Evolutionary conservation across 2,797 vertebrate genomes (phyloP), one percentile per base, ranked within the genome.

Genomic region (Linurgus olivaceus): DNA sequence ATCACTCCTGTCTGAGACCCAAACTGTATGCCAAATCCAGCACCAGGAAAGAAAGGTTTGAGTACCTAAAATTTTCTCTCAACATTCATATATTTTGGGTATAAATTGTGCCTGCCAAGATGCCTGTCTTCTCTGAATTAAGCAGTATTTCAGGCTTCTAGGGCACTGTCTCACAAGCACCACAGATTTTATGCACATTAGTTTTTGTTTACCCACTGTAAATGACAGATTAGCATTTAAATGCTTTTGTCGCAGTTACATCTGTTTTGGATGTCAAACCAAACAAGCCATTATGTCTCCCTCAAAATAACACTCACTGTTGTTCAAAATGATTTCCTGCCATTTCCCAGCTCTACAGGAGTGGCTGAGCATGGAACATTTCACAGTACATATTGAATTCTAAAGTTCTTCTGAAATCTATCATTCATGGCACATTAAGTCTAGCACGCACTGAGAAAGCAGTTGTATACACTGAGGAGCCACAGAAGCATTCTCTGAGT

Each of bases 201-300:
- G 92, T 80, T 92, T 94, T 97, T 96, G 93, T 97, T 97, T 95
- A 95, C 94, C 66, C 35, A 3, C 74, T 93, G 82, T 84, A 96
- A 97, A 95, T 96, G 93, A 93, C 94, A 96, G 96, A 94, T 96
- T 91, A 96, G 87, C 93, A 96, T 96, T 95, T 93, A 94, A 96
- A 96, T 90, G 91, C 88, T 88, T 96, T 95, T 90, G 76, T 93
- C 12, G 12, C 38, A 70, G 67, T 90, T 96, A 72, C 90, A 91
- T 95, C 93, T 95, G 77, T 88, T 96, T 94, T 71, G 54, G 71
- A 94, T 96, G 95, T 95, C 93, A 96, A 96, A 88, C 44, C 74
- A 93, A 97, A 95, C 85, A 94, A 94, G 91, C 76, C 82, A 77
- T 97, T 92, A 92, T 88, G 85, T 92, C 80, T 95, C 71, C 81